A percentile compares a stretch with the other conserved stretches of the same genome.
Evolutionary conservation across 2,888 invertebrate genomes (phyloP).

Genomic region (Cantharis rufa): DNA sequence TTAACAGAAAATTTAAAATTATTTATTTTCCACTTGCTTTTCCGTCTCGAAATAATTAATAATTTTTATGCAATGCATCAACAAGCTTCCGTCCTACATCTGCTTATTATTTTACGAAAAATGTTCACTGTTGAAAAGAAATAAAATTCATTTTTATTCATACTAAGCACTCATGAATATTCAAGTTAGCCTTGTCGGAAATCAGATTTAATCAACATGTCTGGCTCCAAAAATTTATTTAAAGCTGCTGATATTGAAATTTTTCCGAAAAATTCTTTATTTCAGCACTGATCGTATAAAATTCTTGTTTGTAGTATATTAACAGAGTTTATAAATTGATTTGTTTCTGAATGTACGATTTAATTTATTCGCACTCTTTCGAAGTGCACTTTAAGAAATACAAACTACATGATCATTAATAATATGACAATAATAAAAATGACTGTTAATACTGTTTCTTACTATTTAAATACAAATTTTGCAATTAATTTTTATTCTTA

Average conservation of each 20-base stretch:
- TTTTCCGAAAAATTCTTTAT: not conserved
- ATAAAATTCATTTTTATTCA: constrained; percentile 1
- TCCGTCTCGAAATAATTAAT: not conserved
- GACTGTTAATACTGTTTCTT: too few relatives aligned
- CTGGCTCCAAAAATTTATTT: not conserved
- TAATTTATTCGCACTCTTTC: not conserved
- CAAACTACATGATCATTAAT: too few relatives aligned
- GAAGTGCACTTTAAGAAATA: too few relatives aligned
- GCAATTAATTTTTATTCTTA: too few relatives aligned
- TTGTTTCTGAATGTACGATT: not conserved
- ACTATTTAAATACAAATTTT: too few relatives aligned
- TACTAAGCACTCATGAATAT: not conserved
- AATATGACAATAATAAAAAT: too few relatives aligned
- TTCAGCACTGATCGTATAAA: not conserved
- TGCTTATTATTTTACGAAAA: not conserved
- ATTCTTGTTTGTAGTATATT: not conserved
- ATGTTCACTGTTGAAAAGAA: not conserved
- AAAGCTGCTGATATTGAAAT: not conserved
- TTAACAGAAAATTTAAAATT: not conserved
- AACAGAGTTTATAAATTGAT: not conserved
- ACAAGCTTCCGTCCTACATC: not conserved
- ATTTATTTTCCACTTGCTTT: not conserved
- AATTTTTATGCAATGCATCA: not conserved
- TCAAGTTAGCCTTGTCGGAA: constrained; percentile 1
- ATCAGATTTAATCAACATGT: constrained; percentile 2